These are phyloP conservation scores for Gavialis gangeticus DNA, from an alignment of 2,113 vertebrate species.

Conservation along the genomic window DNA sequence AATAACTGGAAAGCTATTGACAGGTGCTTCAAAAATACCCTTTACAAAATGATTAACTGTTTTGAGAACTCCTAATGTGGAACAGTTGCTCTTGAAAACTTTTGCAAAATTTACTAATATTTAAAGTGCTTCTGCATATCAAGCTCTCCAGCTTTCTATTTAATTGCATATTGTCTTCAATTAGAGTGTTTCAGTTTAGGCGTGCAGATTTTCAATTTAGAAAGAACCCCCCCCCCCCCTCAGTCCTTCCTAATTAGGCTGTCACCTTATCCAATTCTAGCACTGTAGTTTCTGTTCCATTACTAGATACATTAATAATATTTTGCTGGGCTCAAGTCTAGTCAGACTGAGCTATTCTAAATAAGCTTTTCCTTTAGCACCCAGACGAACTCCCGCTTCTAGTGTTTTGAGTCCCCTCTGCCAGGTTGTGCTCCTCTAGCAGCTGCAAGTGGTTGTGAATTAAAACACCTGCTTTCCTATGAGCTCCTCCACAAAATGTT, in stretches of 20 bases:
- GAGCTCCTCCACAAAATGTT: background rate
- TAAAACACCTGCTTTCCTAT: background rate
- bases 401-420: background rate
- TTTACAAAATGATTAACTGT: background rate
- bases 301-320: background rate
- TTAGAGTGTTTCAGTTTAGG: background rate
- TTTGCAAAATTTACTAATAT: background rate
- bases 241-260: background rate
- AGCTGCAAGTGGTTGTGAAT: background rate
- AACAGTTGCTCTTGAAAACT: background rate
- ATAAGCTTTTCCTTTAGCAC: background rate
- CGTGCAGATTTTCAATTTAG: background rate
- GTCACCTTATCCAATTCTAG: background rate
- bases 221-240: background rate
- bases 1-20: background rate
- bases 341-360: background rate
- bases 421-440: background rate
- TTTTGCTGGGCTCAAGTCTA: background rate
- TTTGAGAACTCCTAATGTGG: background rate
- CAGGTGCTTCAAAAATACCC: background rate
- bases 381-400: background rate
- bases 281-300: background rate
- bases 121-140: background rate
- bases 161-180: background rate
- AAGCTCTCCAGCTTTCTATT: background rate